These are phyloP conservation scores for Oreochromis spilurus DNA, from an alignment of 2,113 vertebrate species.

Conservation along the genomic window DNA sequence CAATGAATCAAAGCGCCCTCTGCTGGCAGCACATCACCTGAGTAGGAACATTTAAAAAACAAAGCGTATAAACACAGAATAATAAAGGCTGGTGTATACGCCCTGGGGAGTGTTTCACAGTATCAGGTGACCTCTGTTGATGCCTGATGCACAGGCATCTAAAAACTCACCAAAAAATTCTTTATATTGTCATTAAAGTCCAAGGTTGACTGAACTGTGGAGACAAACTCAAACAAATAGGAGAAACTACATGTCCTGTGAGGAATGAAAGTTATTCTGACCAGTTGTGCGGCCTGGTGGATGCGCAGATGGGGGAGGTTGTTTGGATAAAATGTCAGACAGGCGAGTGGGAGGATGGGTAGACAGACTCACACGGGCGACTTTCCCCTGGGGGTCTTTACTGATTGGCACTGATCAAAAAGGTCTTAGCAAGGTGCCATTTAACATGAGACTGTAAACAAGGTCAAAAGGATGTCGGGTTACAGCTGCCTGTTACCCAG, in stretches of 20 bases:
- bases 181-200: background rate
- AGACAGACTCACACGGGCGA: slow-evolving; percentile 27
- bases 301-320: slow-evolving; percentile 5
- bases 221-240: background rate
- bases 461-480: slow-evolving; percentile 63
- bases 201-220: background rate
- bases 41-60: background rate
- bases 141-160: background rate
- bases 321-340: slow-evolving; percentile 6
- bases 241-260: background rate
- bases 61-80: background rate
- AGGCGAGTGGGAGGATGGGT: slow-evolving; percentile 27
- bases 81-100: background rate
- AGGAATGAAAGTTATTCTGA: background rate
- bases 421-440: slow-evolving; percentile 59
- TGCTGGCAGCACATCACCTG: slow-evolving; percentile 17
- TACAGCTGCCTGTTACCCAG: slow-evolving; percentile 41
- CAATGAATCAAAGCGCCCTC: slow-evolving; percentile 41
- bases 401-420: slow-evolving; percentile 58
- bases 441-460: slow-evolving; percentile 57
- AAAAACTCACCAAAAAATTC: background rate
- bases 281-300: background rate
- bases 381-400: slow-evolving; percentile 23
- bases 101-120: background rate
- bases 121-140: background rate